Conservation (phyloP, 2,888 invertebrate genomes). For the Octonoba sinensis region DNA sequence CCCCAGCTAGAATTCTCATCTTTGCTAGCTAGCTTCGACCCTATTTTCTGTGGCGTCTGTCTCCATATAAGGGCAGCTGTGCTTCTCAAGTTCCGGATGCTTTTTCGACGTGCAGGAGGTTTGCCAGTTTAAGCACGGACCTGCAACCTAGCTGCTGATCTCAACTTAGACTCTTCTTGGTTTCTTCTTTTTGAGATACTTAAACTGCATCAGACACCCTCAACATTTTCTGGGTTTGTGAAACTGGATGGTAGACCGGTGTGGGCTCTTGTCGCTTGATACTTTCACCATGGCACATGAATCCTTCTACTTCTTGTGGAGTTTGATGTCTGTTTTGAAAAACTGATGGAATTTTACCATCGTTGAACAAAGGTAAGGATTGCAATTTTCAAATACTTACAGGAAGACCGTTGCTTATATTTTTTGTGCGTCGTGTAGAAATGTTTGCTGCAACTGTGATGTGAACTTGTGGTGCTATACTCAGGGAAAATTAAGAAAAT, state of each 20-base stretch:
- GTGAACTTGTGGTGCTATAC: too few species aligned
- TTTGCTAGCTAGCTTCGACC: conserved; percentile 20
- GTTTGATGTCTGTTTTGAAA: too few species aligned
- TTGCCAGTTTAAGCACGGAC: conserved; percentile 38
- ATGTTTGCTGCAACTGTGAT: too few species aligned
- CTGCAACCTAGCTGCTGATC: conserved; percentile 21
- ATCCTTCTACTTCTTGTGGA: too few species aligned
- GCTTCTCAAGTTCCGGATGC: conserved; percentile 44
- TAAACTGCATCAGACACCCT: neutral
- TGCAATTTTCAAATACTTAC: too few species aligned
- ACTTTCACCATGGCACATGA: too few species aligned
- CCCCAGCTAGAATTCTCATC: conserved; percentile 29
- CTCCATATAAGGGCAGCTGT: conserved; percentile 42
- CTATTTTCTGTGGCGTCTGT: conserved; percentile 34
- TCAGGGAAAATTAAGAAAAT: too few species aligned
- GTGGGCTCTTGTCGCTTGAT: too few species aligned
- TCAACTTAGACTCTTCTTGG: conserved; percentile 12
- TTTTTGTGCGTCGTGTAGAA: too few species aligned
- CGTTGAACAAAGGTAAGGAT: too few species aligned
- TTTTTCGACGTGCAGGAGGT: conserved; percentile 22
- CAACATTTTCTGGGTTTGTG: neutral
- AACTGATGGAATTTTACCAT: too few species aligned
- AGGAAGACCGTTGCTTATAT: too few species aligned
- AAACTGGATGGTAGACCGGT: neutral
- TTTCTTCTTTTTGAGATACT: conserved; percentile 7